Base-by-base conservation (phyloP, 1,140 invertebrate genomes). In the Zaprionus taronus region DNA sequence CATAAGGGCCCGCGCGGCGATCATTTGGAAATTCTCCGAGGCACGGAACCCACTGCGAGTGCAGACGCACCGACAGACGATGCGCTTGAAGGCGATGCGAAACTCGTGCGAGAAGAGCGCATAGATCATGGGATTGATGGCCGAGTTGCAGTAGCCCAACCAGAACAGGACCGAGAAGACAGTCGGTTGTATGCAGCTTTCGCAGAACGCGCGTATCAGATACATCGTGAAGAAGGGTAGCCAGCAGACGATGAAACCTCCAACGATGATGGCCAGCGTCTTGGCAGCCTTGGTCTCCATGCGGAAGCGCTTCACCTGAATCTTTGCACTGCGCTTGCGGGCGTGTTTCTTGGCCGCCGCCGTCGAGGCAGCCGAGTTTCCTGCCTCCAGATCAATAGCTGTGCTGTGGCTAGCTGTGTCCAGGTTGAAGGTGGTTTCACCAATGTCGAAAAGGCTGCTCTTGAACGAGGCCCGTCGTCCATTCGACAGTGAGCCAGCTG, bases 61-160 rank as follows among this genome's bases (percentile, higher is more conserved):
- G 78, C 93, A 93, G 9, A 93, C 94, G 82, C 94, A 95, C n/a
- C 93, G 93, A 17, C 95, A 94, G 0, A 96, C 96, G 15, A 97
- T 93, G 71, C 96, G 93, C 96, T 96, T 97, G 82, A 98, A 97
- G 0, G 97, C 97, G 66, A 96, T 94, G 81, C 96, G 95, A 91
- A 98, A 98, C 89, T 97, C 96, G 1, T 95, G 95, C 65, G 96
- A 97, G 92, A 97, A 97, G 82, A 97, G 97, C 2, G 97, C 97
- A 81, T 97, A 97, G 81, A 97, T 97, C 89, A 97, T 96, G 0
- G 97, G 97, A 93, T 97, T 97, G 58, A 97, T 96, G 0, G 96
- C 96, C 2, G 97, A 98, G 93, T 99, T 99, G 75, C 98, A 96
- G 95, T 98, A 98, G 7, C 96, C 98, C 55, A 98, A 94, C 98